These are phyloP conservation scores for Aphelenchoides fujianensis DNA, from an alignment of 1,140 invertebrate species.

Conservation along the genomic window DNA sequence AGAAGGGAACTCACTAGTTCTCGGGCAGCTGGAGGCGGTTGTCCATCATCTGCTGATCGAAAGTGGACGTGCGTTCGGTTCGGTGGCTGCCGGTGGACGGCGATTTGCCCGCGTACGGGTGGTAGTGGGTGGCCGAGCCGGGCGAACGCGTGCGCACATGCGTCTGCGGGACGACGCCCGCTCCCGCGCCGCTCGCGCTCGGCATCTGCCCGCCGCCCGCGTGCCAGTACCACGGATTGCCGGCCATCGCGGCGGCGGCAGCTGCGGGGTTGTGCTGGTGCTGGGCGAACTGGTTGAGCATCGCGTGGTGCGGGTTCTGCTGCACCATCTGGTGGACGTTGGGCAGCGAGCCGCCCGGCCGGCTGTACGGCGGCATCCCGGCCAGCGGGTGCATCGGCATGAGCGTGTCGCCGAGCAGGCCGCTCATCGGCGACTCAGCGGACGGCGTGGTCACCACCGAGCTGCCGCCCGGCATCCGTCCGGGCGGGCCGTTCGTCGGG, in stretches of 20 bases:
- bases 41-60: constrained; percentile 27
- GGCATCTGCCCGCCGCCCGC: background rate
- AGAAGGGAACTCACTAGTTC: background rate
- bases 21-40: constrained; percentile 5
- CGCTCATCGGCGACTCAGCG: constrained; percentile 13
- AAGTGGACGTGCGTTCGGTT: constrained; percentile 22
- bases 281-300: constrained; percentile 17
- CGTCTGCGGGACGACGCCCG: background rate
- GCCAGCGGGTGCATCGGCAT: constrained; percentile 30
- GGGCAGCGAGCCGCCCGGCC: constrained; percentile 48
- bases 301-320: constrained; percentile 27
- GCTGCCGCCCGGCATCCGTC: background rate
- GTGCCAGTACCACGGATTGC: background rate
- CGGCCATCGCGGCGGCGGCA: too few relatives aligned
- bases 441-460: constrained; percentile 15
- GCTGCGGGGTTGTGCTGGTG: constrained; percentile 27
- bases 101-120: constrained; percentile 33
- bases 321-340: constrained; percentile 53
- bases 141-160: constrained; percentile 43
- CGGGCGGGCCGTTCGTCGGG: constrained; percentile 14
- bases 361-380: constrained; percentile 20
- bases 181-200: background rate
- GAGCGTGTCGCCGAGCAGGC: constrained; percentile 18
- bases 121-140: constrained; percentile 39
- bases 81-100: background rate